These are phyloP conservation scores for Formica exsecta DNA, from an alignment of 1,140 invertebrate species.

Conservation along the genomic window DNA sequence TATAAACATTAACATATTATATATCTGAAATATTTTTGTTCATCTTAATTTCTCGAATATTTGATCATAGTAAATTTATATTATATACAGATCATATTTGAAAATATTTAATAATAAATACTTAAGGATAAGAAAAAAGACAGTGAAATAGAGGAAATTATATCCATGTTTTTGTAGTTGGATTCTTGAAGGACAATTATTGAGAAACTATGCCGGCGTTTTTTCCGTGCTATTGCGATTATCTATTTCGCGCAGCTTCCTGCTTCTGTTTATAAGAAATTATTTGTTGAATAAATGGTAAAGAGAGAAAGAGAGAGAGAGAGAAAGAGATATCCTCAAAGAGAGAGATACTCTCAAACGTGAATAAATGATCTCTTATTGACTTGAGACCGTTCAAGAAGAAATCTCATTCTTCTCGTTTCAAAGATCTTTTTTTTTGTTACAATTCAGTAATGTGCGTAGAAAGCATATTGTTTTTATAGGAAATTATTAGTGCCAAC, in stretches of 20 bases:
- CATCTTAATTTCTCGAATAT: neutral
- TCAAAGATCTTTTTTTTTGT: neutral
- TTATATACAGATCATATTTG: too few species aligned
- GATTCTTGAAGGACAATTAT: constrained; percentile 23
- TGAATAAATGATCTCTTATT: neutral
- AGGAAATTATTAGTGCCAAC: neutral
- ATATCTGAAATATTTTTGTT: neutral
- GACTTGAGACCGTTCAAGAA: neutral
- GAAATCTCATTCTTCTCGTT: constrained; percentile 12
- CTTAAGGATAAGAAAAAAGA: neutral
- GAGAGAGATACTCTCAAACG: neutral
- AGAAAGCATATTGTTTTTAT: neutral
- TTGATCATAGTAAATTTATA: too few species aligned
- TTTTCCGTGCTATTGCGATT: constrained; percentile 47
- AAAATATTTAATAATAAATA: neutral
- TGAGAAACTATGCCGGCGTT: constrained; percentile 12
- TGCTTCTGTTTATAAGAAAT: constrained; percentile 55
- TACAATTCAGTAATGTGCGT: neutral
- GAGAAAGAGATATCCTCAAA: neutral
- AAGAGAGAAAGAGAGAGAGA: neutral
- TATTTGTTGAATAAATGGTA: neutral
- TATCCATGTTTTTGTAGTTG: neutral
- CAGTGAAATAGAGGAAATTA: neutral
- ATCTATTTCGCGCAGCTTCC: constrained; percentile 56
- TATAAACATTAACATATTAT: neutral